Evolutionary conservation across 2,888 invertebrate species (phyloP).

Genomic region (Campoplex nolae): DNA sequence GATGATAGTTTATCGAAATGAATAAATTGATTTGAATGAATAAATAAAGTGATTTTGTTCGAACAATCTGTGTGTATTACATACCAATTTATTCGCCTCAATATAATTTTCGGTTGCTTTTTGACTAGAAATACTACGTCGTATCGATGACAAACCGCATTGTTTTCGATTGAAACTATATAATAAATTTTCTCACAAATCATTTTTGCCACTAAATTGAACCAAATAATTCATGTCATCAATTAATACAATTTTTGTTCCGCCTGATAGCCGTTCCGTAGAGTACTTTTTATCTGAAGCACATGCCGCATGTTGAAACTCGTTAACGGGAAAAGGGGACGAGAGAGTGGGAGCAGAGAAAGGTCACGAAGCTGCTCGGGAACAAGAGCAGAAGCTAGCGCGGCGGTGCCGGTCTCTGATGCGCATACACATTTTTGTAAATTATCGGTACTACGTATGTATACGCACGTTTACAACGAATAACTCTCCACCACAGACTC

Average conservation of each 20-base stretch:
- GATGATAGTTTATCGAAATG: too few relatives aligned
- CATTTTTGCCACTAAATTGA: too few relatives aligned
- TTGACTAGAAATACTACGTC: too few relatives aligned
- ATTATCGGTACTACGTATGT: conserved; percentile 3
- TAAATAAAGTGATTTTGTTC: too few relatives aligned
- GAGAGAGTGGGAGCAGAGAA: background rate
- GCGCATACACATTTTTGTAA: conserved; percentile 19
- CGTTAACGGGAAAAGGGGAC: conserved; percentile 24
- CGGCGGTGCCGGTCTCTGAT: background rate
- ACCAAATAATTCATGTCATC: background rate
- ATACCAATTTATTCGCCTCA: too few relatives aligned
- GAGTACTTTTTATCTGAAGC: conserved; percentile 3
- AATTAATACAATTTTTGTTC: background rate
- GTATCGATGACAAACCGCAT: too few relatives aligned
- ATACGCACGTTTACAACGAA: conserved; percentile 11
- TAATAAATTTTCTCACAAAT: too few relatives aligned
- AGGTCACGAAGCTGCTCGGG: background rate
- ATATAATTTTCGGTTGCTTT: too few relatives aligned
- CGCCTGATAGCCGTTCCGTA: background rate
- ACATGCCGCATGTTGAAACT: conserved; percentile 10
- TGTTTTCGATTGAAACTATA: too few relatives aligned
- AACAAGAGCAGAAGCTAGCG: conserved; percentile 22
- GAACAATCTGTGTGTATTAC: too few relatives aligned
- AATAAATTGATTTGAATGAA: too few relatives aligned
- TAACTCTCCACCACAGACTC: conserved; percentile 22